Evolutionary conservation across 2,113 vertebrate genomes (phyloP), one percentile per base, ranked within the genome.

Genomic region (Nannospalax galili): DNA sequence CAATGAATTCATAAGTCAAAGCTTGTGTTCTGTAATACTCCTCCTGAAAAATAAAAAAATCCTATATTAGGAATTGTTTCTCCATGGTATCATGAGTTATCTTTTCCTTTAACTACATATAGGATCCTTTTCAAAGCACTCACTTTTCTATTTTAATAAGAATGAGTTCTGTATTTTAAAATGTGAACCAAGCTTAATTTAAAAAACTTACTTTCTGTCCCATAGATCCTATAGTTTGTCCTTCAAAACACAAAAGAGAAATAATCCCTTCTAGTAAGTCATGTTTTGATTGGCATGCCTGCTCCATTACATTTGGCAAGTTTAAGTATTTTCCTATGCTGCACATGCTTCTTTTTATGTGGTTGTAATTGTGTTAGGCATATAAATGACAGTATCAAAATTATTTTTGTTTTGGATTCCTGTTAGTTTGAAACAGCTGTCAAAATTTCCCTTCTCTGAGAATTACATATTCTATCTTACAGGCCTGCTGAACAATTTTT

Each of bases 361-460:
- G 37, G 65, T 60, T 73, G 35, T 96, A 96, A 96, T 95, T 97
- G 74, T 96, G 93, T 96, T 48, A 67, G 90, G 37, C 90, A 96
- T 30, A 65, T 84, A 95, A 96, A 94, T 94, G 93, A 96, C 78
- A 79, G 82, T 90, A 92, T 94, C 90, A 91, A 90, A 96, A 96
- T 88, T 64, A 91, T 92, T 92, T 90, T 82, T 94, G 15, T 94
- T 97, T 96, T 52, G 80, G 42, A 89, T 30, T 84, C 90, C 92
- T 94, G 70, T 87, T 94, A 89, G 62, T 89, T 89, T 95, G 85
- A 92, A 96, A 84, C 58, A 95, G 56, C 91, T 96, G 94, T 92
- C 96, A 96, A 97, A 97, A 90, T 86, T 26, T 89, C 5, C 35
- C 30, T 77, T 92, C 70, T 97, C 82, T 74, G 62, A 79, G 81